Evolutionary conservation across 30 jellyfish, hydroid and myxozoan species (phyloP), one percentile per base, ranked within the genome.

Genomic region (Hydractinia symbiolongicarpus): DNA sequence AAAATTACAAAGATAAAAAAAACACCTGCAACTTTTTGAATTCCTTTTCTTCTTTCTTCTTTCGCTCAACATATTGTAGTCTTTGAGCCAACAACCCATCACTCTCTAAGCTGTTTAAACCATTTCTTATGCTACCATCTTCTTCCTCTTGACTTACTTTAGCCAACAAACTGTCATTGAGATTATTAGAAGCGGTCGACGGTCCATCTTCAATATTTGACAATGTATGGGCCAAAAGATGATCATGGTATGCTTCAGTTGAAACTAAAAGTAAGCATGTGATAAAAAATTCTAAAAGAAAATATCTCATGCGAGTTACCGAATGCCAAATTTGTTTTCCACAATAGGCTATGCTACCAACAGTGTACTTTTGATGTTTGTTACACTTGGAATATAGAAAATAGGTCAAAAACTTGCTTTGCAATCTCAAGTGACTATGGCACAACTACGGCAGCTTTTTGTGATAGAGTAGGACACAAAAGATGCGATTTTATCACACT

Each of bases 131-230:
- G 54, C 82, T 83, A 7, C 83, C 67, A 55, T 82, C 89, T 7
- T 85, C 90, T 79, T 90, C 97, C 61, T 90, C 96, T 72, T 90
- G 97, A 11, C 86, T 68, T 19, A 81, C 81, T 61, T 82, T 89
- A 15, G 97, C 97, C 49, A 90, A 82, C 68, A 86, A 50, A 71
- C 89, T 81, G 73, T 90, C 97, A 73, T 89, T 79, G 64, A 50
- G 14, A 50, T 50, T 15, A 8, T 55, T 55, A 9, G 15, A 9
- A 58, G 72, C 53, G 60, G 9, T 53, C 69, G 64, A n/a, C n/a
- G 81, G 7, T 72, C 16, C 74, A 7, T 64, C 74, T n/a, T 64
- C 52, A 44, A 64, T n/a, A 64, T 64, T 64, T 30, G 44, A 30
- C 44, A 30, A 30, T 30, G 44, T 30, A 64, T 64, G 74, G 40